phyloP scores from a whole-genome alignment of 2,797 vertebrate genomes.

The Harpagifer antarcticus region DNA sequence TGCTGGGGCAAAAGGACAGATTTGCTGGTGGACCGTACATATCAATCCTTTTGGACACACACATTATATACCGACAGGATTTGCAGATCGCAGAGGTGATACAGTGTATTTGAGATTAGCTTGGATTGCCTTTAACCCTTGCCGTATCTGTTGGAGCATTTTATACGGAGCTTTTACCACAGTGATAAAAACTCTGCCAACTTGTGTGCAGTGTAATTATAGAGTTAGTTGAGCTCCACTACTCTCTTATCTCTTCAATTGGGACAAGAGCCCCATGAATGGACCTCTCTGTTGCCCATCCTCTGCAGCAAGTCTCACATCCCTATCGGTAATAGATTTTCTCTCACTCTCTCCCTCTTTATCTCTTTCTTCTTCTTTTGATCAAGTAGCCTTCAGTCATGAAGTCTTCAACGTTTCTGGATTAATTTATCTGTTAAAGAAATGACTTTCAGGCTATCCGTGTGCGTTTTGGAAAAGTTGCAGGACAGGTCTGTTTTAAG shows the following conservation, averaged over 20 bases:
- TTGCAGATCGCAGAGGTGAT: conserved; percentile 55
- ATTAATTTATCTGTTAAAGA: conserved; percentile 27
- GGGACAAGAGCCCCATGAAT: conserved; percentile 77
- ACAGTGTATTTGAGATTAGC: conserved; percentile 46
- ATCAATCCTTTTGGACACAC: conserved; percentile 41
- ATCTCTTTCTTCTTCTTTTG: neutral
- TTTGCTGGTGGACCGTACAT: conserved; percentile 15
- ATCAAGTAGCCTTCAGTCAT: conserved; percentile 16
- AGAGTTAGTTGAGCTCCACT: conserved; percentile 70
- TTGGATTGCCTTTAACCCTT: conserved; percentile 49
- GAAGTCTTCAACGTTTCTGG: conserved; percentile 21
- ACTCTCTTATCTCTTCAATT: conserved; percentile 74
- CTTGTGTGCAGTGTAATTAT: conserved; percentile 75
- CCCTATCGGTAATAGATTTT: conserved; percentile 74
- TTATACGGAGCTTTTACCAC: conserved; percentile 28
- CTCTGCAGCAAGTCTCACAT: conserved; percentile 65
- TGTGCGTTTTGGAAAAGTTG: conserved; percentile 13
- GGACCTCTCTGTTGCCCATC: conserved; percentile 66
- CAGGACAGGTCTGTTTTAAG: neutral
- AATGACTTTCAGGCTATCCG: conserved; percentile 13
- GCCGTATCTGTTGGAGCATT: conserved; percentile 15
- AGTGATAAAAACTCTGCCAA: conserved; percentile 20
- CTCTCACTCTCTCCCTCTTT: conserved; percentile 25
- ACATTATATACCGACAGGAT: conserved; percentile 47
- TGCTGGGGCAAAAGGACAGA: conserved; percentile 32